A percentile compares a stretch with the other conserved stretches of the same genome.
These are phyloP conservation scores for Rhagonycha lutea DNA, from an alignment of 2,888 invertebrate genomes.

Conservation along the genomic window DNA sequence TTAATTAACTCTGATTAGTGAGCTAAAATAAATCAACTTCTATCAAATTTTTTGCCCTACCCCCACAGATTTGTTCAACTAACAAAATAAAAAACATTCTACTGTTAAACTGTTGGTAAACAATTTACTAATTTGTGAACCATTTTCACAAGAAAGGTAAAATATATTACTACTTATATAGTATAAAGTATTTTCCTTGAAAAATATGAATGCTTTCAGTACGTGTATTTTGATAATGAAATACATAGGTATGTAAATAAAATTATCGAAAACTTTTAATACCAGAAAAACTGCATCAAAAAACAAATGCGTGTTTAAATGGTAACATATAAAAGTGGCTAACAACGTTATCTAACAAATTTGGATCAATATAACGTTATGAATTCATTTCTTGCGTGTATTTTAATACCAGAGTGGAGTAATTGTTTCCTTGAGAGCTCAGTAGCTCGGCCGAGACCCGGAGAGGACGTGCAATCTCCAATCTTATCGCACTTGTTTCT, in stretches of 20 bases:
- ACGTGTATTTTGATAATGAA: background rate
- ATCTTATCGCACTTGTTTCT: conserved; percentile 32
- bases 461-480: conserved; percentile 36
- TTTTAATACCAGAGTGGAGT: conserved; percentile 35
- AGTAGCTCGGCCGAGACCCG: conserved; percentile 24
- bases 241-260: background rate
- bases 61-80: too few relatives aligned
- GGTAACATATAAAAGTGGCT: conserved; percentile 19
- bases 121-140: too few relatives aligned
- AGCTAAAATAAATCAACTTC: too few relatives aligned
- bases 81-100: too few relatives aligned
- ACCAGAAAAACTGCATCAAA: background rate
- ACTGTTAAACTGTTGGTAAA: too few relatives aligned
- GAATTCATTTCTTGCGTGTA: conserved; percentile 44
- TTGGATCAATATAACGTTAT: conserved; percentile 41
- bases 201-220: background rate
- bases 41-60: too few relatives aligned
- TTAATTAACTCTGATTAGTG: too few relatives aligned
- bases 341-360: conserved; percentile 30
- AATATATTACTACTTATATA: too few relatives aligned
- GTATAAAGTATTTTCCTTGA: background rate
- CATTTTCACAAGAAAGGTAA: too few relatives aligned
- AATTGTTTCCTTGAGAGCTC: conserved; percentile 41
- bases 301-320: conserved; percentile 26
- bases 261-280: background rate